Base-by-base conservation (phyloP, 1,140 invertebrate species). In the Agrypnia vestita region DNA sequence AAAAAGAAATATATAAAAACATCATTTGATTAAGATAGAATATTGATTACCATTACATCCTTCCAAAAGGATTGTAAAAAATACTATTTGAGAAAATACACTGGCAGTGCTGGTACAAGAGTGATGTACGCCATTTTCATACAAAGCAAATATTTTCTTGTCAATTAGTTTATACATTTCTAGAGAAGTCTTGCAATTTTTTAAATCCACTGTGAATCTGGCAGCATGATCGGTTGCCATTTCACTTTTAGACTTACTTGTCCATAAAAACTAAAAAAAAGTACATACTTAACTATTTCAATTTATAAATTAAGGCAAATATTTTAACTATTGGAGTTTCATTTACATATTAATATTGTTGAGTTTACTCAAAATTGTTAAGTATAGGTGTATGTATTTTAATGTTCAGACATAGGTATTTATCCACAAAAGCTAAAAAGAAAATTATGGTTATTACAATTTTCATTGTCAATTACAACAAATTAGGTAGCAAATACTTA, bases 11-110 rank as follows among this genome's bases (percentile, higher is more conserved):
- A 19, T 51, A 79, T 46, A 59, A 1, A 35, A 35, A 35, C 1
- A 35, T 35, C 6, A 6, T 35, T 35, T 35, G 6, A 6, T 35
- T 35, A 35, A 35, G 25, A 35, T 6, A 35, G 6, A 35, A 35
- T 35, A 35, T 62, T 64, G 19, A 4, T 84, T 85, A 90, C 90
- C 89, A 67, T 86, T 74, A 56, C 85, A 87, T n/a, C 89, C 88
- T 76, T 90, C 90, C 7, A 90, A 81, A 17, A 92, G 79, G 7
- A 91, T 82, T 7, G 85, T 85, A 87, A 94, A 90, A 1, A 89
- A 86, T 1, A 93, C 84, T 10, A 92, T 86, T 83, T 93, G 91
- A 67, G 87, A 91, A n/a, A 87, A 84, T 7, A 90, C 85, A 64
- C 90, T 91, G 0, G 86, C 87, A 12, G 84, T 77, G 0, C 88